Percentiles rank a stretch among this genome's conserved stretches.
These are phyloP conservation scores for Pammene aurita DNA, from an alignment of 2,888 invertebrate genomes.

Conservation along the genomic window DNA sequence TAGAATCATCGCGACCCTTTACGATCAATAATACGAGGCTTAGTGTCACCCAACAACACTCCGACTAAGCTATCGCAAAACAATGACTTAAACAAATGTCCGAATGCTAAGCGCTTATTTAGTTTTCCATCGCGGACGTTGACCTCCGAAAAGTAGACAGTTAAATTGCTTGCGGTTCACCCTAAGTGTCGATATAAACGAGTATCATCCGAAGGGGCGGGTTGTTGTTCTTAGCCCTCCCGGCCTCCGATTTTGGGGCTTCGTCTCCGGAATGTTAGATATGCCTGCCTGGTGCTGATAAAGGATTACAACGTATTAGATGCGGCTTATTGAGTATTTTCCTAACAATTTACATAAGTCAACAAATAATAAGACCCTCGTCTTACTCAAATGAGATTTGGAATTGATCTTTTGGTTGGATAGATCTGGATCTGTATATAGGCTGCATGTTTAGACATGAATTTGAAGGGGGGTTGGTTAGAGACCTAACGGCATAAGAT, in stretches of 20 bases:
- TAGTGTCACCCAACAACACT: constrained; percentile 33
- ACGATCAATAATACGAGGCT: constrained; percentile 7
- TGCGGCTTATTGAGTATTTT: constrained; percentile 70
- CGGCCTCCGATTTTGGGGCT: constrained; percentile 20
- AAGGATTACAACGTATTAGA: constrained; percentile 70
- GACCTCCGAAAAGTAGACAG: constrained; percentile 44
- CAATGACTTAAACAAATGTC: constrained; percentile 37
- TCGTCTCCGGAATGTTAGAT: constrained; percentile 49
- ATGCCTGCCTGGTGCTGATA: constrained; percentile 69
- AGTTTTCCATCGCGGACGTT: constrained; percentile 43
- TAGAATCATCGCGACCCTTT: background rate
- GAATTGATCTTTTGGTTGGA: constrained; percentile 48
- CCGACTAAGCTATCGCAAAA: constrained; percentile 26
- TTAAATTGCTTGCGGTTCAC: constrained; percentile 46
- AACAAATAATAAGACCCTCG: constrained; percentile 62
- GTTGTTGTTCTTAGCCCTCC: constrained; percentile 49
- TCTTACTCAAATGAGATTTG: constrained; percentile 56
- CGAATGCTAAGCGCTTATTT: constrained; percentile 36
- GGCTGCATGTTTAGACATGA: background rate
- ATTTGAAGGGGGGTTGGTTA: background rate
- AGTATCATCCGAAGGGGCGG: constrained; percentile 49
- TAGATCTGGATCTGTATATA: constrained; percentile 2
- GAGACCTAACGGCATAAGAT: background rate
- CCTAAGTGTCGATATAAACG: constrained; percentile 50
- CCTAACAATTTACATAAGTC: constrained; percentile 67